phyloP scores from a whole-genome alignment of 2,113 vertebrate species.

The Rhinoderma darwinii region DNA sequence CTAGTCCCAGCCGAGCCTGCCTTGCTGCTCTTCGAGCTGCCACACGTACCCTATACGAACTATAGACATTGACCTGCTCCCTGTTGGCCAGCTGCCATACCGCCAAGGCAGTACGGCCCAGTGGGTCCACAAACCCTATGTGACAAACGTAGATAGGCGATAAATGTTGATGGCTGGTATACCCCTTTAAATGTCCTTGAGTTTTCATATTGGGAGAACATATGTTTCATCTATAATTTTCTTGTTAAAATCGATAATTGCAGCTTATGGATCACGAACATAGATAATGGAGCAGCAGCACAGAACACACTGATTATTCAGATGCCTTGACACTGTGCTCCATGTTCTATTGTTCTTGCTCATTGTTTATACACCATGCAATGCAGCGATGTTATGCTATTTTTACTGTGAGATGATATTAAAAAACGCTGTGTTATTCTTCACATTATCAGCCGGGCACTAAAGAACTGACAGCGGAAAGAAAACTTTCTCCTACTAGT shows the following conservation, averaged over 20 bases:
- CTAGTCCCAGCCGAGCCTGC: too few relatives aligned
- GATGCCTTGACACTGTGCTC: not conserved
- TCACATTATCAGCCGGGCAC: not conserved
- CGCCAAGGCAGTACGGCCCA: too few relatives aligned
- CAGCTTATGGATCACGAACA: not conserved
- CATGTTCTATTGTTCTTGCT: not conserved
- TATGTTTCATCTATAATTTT: conserved; percentile 2
- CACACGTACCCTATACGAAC: too few relatives aligned
- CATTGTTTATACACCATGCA: not conserved
- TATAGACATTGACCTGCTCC: too few relatives aligned
- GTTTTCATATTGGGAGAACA: conserved; percentile 3
- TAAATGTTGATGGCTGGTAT: not conserved
- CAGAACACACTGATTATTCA: not conserved
- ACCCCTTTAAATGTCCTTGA: not conserved
- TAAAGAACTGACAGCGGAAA: not conserved
- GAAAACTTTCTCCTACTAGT: not conserved
- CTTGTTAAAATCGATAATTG: not conserved
- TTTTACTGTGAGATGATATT: not conserved
- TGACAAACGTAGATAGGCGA: too few relatives aligned
- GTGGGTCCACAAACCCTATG: too few relatives aligned
- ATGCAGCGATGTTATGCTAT: not conserved
- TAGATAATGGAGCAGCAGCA: not conserved
- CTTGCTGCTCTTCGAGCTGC: too few relatives aligned
- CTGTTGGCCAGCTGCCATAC: too few relatives aligned
- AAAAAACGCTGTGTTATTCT: not conserved